phyloP scores from a whole-genome alignment of 2,888 invertebrate genomes.

The Antitype chi region DNA sequence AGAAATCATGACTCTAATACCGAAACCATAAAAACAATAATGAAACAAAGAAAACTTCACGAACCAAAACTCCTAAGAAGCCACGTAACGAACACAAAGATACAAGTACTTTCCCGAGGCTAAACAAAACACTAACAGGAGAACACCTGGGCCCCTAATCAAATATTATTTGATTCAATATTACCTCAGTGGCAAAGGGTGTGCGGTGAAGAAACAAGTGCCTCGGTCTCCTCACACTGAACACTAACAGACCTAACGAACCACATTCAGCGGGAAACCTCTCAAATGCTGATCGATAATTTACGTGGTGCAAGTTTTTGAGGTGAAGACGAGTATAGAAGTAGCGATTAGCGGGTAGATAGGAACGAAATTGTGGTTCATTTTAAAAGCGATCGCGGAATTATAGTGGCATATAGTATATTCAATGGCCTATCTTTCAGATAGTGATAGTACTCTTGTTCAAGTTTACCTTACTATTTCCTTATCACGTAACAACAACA shows the following conservation, averaged over 20 bases:
- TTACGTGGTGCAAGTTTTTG: slow-evolving; percentile 68
- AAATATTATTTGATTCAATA: slow-evolving; percentile 86
- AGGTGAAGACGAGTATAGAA: slow-evolving; percentile 29
- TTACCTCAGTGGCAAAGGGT: slow-evolving; percentile 72
- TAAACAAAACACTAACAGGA: slow-evolving; percentile 76
- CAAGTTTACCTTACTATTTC: no score
- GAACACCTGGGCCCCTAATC: slow-evolving; percentile 78
- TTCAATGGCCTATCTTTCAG: no score
- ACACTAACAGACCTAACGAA: slow-evolving; percentile 84
- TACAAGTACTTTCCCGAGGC: slow-evolving; percentile 61
- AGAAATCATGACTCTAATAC: neutral
- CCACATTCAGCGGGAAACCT: slow-evolving; percentile 84
- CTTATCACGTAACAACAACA: no score
- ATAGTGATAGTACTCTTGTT: no score
- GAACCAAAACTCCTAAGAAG: slow-evolving; percentile 31
- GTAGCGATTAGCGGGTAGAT: slow-evolving; percentile 42
- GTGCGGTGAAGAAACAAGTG: slow-evolving; percentile 73
- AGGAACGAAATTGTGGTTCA: accelerated
- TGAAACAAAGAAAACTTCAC: slow-evolving; percentile 8
- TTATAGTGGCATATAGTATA: no score
- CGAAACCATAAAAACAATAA: neutral
- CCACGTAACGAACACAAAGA: slow-evolving; percentile 58
- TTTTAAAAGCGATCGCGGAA: neutral
- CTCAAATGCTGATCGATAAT: slow-evolving; percentile 85
- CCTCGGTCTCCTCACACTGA: slow-evolving; percentile 76